phyloP scores from a whole-genome alignment of 2,113 vertebrate genomes.

The Atlantisia rogersi region DNA sequence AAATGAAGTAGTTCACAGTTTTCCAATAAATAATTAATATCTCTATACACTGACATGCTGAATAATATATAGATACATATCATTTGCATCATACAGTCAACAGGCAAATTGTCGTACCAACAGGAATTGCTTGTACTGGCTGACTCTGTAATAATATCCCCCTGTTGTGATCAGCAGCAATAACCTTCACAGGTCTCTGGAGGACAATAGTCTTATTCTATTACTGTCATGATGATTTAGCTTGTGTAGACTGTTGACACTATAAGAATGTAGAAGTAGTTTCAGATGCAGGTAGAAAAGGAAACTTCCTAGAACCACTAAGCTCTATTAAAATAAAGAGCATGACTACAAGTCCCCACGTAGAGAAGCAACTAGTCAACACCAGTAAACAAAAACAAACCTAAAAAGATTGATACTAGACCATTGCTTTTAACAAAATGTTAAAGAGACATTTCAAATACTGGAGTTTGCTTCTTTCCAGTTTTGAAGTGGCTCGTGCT shows the following conservation, averaged over 20 bases:
- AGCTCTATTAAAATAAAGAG: neutral
- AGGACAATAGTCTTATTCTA: slow-evolving; percentile 35
- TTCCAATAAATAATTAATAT: neutral
- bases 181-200: slow-evolving; percentile 33
- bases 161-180: slow-evolving; percentile 4
- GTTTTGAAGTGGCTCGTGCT: neutral
- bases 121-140: neutral
- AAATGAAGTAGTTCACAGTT: neutral
- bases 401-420: neutral
- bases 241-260: slow-evolving; percentile 32
- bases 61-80: neutral
- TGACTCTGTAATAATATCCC: neutral
- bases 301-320: slow-evolving; percentile 6
- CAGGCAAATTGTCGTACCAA: neutral
- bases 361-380: neutral
- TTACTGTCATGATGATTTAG: slow-evolving; percentile 38
- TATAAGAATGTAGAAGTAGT: slow-evolving; percentile 33
- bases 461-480: neutral
- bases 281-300: slow-evolving; percentile 37
- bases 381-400: neutral
- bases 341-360: neutral
- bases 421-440: neutral
- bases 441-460: neutral
- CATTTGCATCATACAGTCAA: neutral
- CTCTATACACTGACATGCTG: neutral